A percentile compares a stretch with the other conserved stretches of the same genome.
These are phyloP conservation scores for Argyrosomus regius DNA, from an alignment of 2,797 vertebrate genomes.

Conservation along the genomic window DNA sequence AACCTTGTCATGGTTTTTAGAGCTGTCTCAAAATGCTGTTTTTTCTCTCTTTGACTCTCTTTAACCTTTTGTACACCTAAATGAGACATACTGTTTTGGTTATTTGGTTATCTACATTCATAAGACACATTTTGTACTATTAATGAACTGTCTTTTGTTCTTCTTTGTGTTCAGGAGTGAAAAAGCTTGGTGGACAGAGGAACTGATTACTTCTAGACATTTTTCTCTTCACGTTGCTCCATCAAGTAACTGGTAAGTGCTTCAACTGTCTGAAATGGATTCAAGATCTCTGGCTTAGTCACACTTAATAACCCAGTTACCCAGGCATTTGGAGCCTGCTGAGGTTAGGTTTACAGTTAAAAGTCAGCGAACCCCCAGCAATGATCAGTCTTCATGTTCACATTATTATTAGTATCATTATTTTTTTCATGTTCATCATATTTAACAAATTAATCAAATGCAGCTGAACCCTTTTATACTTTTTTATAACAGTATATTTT, in stretches of 20 bases:
- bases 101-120: background rate
- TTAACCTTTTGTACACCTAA: background rate
- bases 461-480: background rate
- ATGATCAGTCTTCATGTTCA: background rate
- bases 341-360: background rate
- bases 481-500: background rate
- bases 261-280: background rate
- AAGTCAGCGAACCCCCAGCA: background rate
- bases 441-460: background rate
- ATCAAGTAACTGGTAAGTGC: slow-evolving; percentile 50
- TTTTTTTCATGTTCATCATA: background rate
- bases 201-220: slow-evolving; percentile 25
- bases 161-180: slow-evolving; percentile 47
- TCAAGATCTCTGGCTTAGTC: background rate
- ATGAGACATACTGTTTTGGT: background rate
- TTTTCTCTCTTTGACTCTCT: background rate
- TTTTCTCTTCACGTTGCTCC: slow-evolving; percentile 6
- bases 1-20: background rate
- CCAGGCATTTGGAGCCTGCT: background rate
- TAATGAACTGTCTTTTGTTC: background rate
- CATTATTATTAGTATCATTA: background rate
- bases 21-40: background rate
- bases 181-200: slow-evolving; percentile 7
- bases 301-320: background rate
- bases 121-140: too few relatives aligned